These are phyloP conservation scores for Lagopus muta DNA, from an alignment of 2,113 vertebrate species.

Conservation along the genomic window DNA sequence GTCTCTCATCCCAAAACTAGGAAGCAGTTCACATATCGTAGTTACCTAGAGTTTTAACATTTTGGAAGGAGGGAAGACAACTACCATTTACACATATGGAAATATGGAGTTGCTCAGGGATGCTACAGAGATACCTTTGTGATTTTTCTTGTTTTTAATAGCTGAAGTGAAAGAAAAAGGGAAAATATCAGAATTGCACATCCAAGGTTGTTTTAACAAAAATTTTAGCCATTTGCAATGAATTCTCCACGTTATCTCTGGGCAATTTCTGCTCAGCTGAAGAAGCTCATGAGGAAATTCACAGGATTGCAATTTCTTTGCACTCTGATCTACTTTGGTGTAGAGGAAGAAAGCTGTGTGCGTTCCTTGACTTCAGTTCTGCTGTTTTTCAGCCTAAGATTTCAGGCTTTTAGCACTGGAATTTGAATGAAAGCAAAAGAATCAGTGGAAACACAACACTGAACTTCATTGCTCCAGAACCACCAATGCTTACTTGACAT, in stretches of 20 bases:
- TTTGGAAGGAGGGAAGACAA: not conserved
- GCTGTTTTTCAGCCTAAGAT: not conserved
- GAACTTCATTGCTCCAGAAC: not conserved
- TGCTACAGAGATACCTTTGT: not conserved
- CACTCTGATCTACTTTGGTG: not conserved
- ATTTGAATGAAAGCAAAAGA: not conserved
- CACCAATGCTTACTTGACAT: not conserved
- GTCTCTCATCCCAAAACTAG: not conserved
- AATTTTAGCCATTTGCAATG: not conserved
- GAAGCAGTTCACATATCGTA: not conserved
- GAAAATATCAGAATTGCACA: not conserved
- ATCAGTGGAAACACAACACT: not conserved
- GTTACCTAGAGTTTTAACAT: not conserved
- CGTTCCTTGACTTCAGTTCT: not conserved
- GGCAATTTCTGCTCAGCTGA: not conserved
- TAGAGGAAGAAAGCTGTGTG: not conserved
- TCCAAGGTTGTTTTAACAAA: not conserved
- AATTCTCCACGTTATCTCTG: not conserved
- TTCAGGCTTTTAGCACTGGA: not conserved
- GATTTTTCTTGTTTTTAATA: not conserved
- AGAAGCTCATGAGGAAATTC: not conserved
- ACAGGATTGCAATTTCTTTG: not conserved
- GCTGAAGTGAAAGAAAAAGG: not conserved
- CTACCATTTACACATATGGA: not conserved
- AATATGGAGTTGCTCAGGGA: fast-evolving